phyloP scores from a whole-genome alignment of 2,888 invertebrate species.

The Eupelmus urozonus region DNA sequence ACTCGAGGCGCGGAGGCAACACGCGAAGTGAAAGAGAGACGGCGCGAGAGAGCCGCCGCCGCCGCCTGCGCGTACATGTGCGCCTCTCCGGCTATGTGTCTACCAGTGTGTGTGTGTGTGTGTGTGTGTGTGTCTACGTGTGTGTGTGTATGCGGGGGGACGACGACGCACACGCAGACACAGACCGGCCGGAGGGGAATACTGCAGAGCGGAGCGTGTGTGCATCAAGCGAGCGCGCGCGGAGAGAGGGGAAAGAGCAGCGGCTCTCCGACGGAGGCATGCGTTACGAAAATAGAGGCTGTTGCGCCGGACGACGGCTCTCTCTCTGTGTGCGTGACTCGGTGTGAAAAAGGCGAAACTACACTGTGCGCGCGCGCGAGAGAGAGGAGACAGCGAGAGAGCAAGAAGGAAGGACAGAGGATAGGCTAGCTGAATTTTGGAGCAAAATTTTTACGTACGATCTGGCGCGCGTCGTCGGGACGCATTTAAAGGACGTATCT shows the following conservation, averaged over 20 bases:
- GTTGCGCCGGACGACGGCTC: slow-evolving; percentile 31
- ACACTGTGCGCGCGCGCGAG: too few relatives aligned
- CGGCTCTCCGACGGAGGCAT: not conserved
- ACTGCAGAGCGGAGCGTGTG: not conserved
- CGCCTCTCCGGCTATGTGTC: not conserved
- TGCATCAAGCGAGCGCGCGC: slow-evolving; percentile 5
- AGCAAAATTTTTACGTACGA: not conserved
- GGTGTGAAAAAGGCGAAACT: not conserved
- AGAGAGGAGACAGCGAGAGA: not conserved
- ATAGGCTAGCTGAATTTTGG: not conserved
- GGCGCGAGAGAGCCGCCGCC: slow-evolving; percentile 10
- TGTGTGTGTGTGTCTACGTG: too few relatives aligned
- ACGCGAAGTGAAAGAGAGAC: slow-evolving; percentile 56
- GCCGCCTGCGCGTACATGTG: not conserved
- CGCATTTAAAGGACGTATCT: too few relatives aligned
- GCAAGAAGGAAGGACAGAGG: not conserved
- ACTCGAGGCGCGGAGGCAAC: slow-evolving; percentile 50
- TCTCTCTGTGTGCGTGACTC: too few relatives aligned
- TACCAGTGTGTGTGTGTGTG: not conserved
- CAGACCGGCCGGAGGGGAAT: not conserved
- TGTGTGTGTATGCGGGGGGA: not conserved
- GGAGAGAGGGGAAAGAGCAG: not conserved
- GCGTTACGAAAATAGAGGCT: slow-evolving; percentile 37
- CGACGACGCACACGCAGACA: not conserved
- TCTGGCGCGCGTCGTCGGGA: not conserved